phyloP scores from a whole-genome alignment of 1,140 invertebrate genomes.

The Trinorchestia longiramus region DNA sequence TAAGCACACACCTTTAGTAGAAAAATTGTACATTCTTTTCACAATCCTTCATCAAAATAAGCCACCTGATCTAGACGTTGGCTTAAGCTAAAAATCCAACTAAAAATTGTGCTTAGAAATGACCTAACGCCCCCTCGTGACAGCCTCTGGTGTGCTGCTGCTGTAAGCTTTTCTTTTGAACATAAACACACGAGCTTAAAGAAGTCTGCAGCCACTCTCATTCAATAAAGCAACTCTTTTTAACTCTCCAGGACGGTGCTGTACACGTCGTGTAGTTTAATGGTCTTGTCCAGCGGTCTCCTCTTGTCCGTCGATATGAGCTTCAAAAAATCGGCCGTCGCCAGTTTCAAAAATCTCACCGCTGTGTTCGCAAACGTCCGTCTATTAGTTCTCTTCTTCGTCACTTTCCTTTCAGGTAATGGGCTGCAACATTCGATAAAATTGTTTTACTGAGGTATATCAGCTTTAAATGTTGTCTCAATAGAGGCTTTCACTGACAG shows the following conservation, averaged over 20 bases:
- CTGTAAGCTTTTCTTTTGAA: neutral
- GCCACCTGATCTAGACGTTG: too few relatives aligned
- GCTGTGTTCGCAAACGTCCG: neutral
- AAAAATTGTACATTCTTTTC: too few relatives aligned
- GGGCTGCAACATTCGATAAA: neutral
- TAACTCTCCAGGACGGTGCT: neutral
- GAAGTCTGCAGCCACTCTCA: neutral
- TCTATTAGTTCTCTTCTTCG: neutral
- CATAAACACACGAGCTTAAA: neutral
- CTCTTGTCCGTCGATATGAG: neutral
- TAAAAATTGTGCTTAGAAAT: neutral
- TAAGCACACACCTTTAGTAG: too few relatives aligned
- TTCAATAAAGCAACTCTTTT: neutral
- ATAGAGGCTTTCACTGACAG: neutral
- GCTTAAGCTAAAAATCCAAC: too few relatives aligned
- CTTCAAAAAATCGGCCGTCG: neutral
- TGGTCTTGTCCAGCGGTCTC: constrained; percentile 8
- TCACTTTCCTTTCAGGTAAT: neutral
- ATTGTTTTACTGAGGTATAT: neutral
- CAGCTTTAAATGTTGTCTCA: neutral
- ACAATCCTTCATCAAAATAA: too few relatives aligned
- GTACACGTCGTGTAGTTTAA: neutral
- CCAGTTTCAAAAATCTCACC: neutral
- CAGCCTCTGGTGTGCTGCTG: neutral
- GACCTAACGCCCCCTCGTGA: neutral